Base-by-base conservation (phyloP, 2,888 invertebrate genomes). In the Thymelicus acteon region DNA sequence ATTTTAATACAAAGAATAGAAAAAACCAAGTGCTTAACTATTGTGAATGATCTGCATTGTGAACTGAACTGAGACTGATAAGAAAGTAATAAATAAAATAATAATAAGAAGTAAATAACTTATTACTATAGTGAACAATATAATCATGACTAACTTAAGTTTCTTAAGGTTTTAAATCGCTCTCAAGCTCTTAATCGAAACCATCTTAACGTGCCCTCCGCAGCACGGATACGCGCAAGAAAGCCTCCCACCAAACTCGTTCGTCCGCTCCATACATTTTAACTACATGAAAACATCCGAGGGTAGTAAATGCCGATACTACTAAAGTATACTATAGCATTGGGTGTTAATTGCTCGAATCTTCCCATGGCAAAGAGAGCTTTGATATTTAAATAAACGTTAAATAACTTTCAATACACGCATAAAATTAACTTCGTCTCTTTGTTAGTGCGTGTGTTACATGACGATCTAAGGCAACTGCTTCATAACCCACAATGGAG, bases 331-430 rank as follows among this genome's bases (percentile, higher is more conserved):
- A 31, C 31, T 31, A 31, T 31, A 31, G 31, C 60, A 70, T 63
- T 60, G 64, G 70, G 70, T 70, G 70, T 64, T 70, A 70, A 70
- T 70, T 70, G 64, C 58, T 60, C 49, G 64, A 70, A 64, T 49
- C 48, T 70, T 69, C 63, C 69, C 69, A 64, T 70, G 63, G 69
- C 48, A 63, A 62, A 48, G 57, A 64, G 39, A 64, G 49, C 70
- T 63, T 70, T 70, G 48, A 70, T 60, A 64, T 70, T 64, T 64
- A 70, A 60, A 70, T 64, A 70, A 63, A 70, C 64, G 69, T 70
- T 49, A 70, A 70, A 64, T 70, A 70, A 70, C 58, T 58, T 48
- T 70, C 63, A 63, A 70, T 70, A 63, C 64, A 64, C 57, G 69
- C 69, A 70, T 70, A 64, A 70, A 70, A 70, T 64, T 70, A 70